Percentiles rank a stretch among this genome's conserved stretches.
These are phyloP conservation scores for Montipora efflorescens DNA, from an alignment of 64 coral and sea anemone species.

Conservation along the genomic window DNA sequence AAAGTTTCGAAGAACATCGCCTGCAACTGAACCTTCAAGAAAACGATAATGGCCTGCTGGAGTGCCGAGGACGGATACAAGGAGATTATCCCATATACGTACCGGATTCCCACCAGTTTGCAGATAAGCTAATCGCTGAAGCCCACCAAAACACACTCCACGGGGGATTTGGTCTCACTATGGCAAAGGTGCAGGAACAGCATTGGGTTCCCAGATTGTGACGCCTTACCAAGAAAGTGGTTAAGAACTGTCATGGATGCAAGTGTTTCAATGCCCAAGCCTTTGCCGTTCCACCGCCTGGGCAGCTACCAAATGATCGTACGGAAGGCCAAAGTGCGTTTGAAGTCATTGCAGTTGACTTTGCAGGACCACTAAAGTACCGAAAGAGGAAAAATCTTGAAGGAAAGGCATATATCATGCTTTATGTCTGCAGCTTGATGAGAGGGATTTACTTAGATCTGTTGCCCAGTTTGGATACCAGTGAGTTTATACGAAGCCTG, in stretches of 20 bases:
- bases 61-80: slow-evolving; percentile 22
- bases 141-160: slow-evolving; percentile 12
- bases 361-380: neutral
- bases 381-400: slow-evolving; percentile 4
- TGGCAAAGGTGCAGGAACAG: slow-evolving; percentile 55
- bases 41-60: slow-evolving; percentile 7
- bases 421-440: slow-evolving; percentile 57
- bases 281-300: slow-evolving; percentile 6
- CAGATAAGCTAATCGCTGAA: neutral
- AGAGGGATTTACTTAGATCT: slow-evolving; percentile 52
- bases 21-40: neutral
- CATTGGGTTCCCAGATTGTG: no score
- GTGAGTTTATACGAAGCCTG: slow-evolving; percentile 25
- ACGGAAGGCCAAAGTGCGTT: slow-evolving; percentile 7
- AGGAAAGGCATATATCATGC: slow-evolving; percentile 68
- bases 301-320: slow-evolving; percentile 1
- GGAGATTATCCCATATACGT: slow-evolving; percentile 35
- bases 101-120: neutral
- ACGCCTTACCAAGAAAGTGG: neutral
- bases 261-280: slow-evolving; percentile 25
- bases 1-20: neutral
- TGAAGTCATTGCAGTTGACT: slow-evolving; percentile 59
- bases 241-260: slow-evolving; percentile 42
- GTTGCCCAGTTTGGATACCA: neutral
- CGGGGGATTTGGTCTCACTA: neutral